Evolutionary conservation across 2,888 invertebrate genomes (phyloP), one percentile per base, ranked within the genome.

Genomic region (Cremastinae sp.): DNA sequence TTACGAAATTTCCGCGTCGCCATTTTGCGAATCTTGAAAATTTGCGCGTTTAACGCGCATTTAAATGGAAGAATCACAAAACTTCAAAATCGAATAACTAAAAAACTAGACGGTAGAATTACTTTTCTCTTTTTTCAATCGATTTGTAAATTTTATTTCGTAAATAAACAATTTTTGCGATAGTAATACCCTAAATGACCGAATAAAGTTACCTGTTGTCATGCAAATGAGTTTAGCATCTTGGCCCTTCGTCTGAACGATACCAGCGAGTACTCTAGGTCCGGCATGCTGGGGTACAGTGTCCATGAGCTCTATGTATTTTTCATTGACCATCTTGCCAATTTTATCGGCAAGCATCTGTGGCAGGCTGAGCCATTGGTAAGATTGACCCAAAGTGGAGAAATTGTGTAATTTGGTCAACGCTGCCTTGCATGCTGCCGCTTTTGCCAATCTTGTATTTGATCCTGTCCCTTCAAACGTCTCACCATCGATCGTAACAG

Each of bases 221-320:
- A 92, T 92, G 89, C 91, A 91, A 20, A 92, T 91, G 22, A 90
- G 88, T 28, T 92, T 90, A 0, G 90, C 89, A 51, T 91, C 91
- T 53, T 91, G 90, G 81, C 94, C 93, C 51, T 91, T 92, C 0
- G 96, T 97, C 93, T 98, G 95, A 12, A 98, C 97, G 82, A 98
- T 94, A 2, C 98, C 98, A 12, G 98, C 97, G n/a, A 98, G 90
- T n/a, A 98, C 98, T 90, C 98, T 98, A 80, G 97, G 92, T 82
- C 95, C 93, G 0, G 94, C 93, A 87, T 96, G 96, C 7, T 93
- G 92, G 58, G 94, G 91, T 84, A 96, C 95, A n/a, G 93, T 93
- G 73, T 92, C 93, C 91, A 96, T 95, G 43, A 96, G 90, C 80
- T 93, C 93, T 82, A 93, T 93, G 88, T 96, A 97, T 86, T 96